Conservation (phyloP, 2,113 vertebrate species). For the Nipponia nippon region DNA sequence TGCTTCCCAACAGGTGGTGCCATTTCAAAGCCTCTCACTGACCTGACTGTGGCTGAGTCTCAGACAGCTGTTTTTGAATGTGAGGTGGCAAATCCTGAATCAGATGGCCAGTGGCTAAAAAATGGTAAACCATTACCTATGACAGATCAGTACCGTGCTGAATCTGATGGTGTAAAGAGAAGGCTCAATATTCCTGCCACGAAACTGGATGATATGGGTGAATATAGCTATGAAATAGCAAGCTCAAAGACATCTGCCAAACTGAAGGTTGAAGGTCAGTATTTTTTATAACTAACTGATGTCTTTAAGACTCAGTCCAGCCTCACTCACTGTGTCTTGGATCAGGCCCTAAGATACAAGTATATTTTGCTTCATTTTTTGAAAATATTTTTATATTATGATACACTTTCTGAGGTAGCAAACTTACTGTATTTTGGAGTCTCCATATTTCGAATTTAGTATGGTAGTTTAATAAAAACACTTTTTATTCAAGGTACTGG, state of each 20-base stretch:
- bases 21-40: constrained; percentile 91
- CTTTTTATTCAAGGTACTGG: not conserved
- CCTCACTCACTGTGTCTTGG: not conserved
- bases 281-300: not conserved
- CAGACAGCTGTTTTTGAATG: constrained; percentile 91
- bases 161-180: constrained; percentile 81
- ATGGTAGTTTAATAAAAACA: not conserved
- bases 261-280: constrained; percentile 91
- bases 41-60: constrained; percentile 91
- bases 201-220: constrained; percentile 88
- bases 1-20: constrained; percentile 83
- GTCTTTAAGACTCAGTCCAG: not conserved
- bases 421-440: not conserved
- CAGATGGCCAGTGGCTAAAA: constrained; percentile 89
- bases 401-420: not conserved
- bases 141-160: constrained; percentile 80
- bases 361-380: not conserved
- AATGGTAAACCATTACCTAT: constrained; percentile 81
- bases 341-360: not conserved
- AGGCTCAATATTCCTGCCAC: constrained; percentile 83
- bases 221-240: constrained; percentile 95
- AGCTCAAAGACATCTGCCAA: constrained; percentile 93
- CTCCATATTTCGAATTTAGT: not conserved
- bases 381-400: not conserved
- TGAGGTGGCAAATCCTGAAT: constrained; percentile 89